Evolutionary conservation across 2,797 vertebrate species (phyloP).

Genomic region (Syngnathus rostellatus): DNA sequence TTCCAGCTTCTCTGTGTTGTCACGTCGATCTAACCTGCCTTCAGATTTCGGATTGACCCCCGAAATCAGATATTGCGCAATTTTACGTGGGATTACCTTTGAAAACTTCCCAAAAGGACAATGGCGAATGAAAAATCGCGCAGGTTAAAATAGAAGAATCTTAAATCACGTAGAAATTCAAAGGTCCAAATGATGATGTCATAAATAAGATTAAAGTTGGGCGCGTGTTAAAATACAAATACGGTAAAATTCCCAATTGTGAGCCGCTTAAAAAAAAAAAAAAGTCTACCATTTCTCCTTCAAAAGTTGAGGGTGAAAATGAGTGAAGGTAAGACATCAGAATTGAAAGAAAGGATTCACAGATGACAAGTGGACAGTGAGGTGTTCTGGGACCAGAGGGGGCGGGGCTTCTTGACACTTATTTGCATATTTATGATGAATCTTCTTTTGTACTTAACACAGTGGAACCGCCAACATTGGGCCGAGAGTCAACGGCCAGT

Average conservation of each 20-base stretch:
- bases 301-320: neutral
- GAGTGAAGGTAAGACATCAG: neutral
- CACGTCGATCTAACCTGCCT: too few species aligned
- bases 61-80: too few species aligned
- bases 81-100: too few species aligned
- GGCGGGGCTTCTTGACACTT: neutral
- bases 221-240: too few species aligned
- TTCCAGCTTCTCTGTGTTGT: neutral
- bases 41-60: too few species aligned
- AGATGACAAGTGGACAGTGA: neutral
- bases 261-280: neutral
- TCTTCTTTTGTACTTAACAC: neutral
- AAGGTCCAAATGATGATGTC: too few species aligned
- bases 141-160: too few species aligned
- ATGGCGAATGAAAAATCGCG: too few species aligned
- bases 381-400: neutral
- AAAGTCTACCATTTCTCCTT: neutral
- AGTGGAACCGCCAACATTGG: neutral
- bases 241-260: too few species aligned
- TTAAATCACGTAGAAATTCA: too few species aligned
- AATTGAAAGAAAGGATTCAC: neutral
- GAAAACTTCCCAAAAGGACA: too few species aligned
- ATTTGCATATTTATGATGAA: neutral
- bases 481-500: neutral
- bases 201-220: too few species aligned